Evolutionary conservation across 2,113 vertebrate species (phyloP), one percentile per base, ranked within the genome.

Genomic region (Tachysurus vachellii): DNA sequence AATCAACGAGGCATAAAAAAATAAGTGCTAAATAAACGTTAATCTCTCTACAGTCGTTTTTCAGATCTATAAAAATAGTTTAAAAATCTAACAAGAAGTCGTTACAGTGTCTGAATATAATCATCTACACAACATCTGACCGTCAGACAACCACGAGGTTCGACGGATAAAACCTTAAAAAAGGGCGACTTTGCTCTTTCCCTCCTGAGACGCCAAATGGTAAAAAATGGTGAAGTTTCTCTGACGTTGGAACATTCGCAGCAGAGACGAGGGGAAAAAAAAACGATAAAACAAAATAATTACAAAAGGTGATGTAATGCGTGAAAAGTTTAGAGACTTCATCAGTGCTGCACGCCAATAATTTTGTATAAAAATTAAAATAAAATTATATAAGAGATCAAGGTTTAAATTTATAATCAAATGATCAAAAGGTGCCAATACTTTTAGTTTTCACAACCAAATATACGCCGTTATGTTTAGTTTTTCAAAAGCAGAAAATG

Each of bases 11-110:
- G 92, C 91, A 91, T 90, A 92, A 90, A 68, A 90, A 86, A 90
- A 88, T 87, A 73, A 73, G 88, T 92, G 93, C 91, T 89, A 87
- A 94, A 93, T 92, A 93, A 81, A 91, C 92, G 91, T 91, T 88
- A 89, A 87, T 87, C 76, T 91, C 88, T 91, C 86, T 93, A 93
- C 88, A 90, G 87, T 91, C 88, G 89, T 26, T 68, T 83, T 91
- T 90, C 87, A 85, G 90, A 86, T 93, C 87, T 95, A 95, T 93
- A 96, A 96, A 96, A 96, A 96, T 95, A 95, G 93, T 91, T 94
- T 93, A 93, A 92, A 95, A 94, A 95, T 95, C 93, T 94, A 93
- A 95, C 91, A 93, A 87, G 91, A 89, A 85, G 92, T 94, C 88
- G 89, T 87, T 92, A 94, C 91, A 94, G 93, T 93, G 93, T 93